Conservation (phyloP, 2,888 invertebrate genomes). For the Andrena praecox region DNA sequence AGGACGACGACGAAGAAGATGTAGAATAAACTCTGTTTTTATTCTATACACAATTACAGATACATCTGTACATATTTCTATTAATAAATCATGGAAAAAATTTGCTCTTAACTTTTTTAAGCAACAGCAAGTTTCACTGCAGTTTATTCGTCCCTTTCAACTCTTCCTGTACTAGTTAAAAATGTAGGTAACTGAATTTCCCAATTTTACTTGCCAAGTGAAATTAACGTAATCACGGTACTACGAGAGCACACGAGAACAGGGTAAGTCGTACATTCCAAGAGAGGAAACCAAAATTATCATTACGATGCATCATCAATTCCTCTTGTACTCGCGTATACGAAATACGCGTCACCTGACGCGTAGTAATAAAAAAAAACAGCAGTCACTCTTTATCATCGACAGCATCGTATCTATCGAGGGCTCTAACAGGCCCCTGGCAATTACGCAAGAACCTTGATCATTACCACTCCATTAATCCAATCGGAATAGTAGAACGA, state of each 20-base stretch:
- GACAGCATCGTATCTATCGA: constrained; percentile 39
- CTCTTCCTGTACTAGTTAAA: background rate
- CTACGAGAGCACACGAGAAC: background rate
- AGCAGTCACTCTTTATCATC: constrained; percentile 49
- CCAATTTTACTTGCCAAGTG: background rate
- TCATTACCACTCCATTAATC: background rate
- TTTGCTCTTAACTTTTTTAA: background rate
- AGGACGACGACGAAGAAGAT: constrained; percentile 93
- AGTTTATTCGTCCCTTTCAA: background rate
- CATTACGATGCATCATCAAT: background rate
- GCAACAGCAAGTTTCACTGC: background rate
- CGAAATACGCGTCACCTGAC: constrained; percentile 43
- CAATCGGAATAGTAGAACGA: background rate
- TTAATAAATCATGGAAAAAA: constrained; percentile 64
- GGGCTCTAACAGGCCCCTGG: background rate
- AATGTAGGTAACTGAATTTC: background rate
- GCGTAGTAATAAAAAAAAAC: constrained; percentile 46
- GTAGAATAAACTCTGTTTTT: constrained; percentile 89
- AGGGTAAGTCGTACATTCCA: background rate
- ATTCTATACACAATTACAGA: constrained; percentile 62
- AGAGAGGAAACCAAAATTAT: constrained; percentile 4
- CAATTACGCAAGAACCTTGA: constrained; percentile 11
- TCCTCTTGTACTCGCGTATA: background rate
- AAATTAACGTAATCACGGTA: background rate
- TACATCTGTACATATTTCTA: constrained; percentile 76